These are phyloP conservation scores for Ptychobarbus kaznakovi DNA, from an alignment of 2,797 vertebrate species.

Conservation along the genomic window DNA sequence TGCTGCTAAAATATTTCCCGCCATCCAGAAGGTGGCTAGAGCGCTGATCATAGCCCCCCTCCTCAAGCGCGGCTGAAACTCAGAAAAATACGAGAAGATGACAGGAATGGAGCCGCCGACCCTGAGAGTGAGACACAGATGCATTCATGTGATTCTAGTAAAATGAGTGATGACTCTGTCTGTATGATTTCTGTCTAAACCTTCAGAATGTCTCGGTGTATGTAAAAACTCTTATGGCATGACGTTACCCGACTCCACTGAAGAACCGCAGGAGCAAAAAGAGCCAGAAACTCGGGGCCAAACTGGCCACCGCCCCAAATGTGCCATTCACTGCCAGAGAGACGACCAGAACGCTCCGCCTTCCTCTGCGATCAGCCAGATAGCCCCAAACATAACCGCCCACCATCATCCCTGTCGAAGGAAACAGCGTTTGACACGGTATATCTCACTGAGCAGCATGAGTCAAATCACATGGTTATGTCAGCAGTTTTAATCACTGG, in stretches of 20 bases:
- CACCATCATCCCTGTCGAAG: constrained; percentile 79
- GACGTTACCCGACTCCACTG: constrained; percentile 78
- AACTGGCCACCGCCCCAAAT: constrained; percentile 76
- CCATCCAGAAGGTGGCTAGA: constrained; percentile 85
- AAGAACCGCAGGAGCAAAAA: constrained; percentile 79
- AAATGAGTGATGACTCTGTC: background rate
- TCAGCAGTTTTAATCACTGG: constrained; percentile 14
- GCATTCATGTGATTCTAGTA: background rate
- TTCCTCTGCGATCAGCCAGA: constrained; percentile 78
- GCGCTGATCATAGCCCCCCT: constrained; percentile 81
- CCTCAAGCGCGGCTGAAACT: constrained; percentile 78
- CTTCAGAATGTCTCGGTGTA: background rate
- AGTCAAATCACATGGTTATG: background rate
- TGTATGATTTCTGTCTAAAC: background rate
- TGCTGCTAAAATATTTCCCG: constrained; percentile 81
- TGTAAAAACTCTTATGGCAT: background rate
- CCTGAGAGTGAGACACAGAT: constrained; percentile 58
- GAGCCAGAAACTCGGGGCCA: constrained; percentile 76
- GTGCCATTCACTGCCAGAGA: constrained; percentile 78
- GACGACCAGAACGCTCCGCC: constrained; percentile 72
- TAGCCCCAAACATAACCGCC: constrained; percentile 82
- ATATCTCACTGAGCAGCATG: background rate
- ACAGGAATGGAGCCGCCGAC: constrained; percentile 82
- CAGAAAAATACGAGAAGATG: constrained; percentile 84
- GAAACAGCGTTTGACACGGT: background rate